Percentiles rank a stretch among this genome's conserved stretches.
phyloP scores from a whole-genome alignment of 2,888 invertebrate species.

The Timandra comae region DNA sequence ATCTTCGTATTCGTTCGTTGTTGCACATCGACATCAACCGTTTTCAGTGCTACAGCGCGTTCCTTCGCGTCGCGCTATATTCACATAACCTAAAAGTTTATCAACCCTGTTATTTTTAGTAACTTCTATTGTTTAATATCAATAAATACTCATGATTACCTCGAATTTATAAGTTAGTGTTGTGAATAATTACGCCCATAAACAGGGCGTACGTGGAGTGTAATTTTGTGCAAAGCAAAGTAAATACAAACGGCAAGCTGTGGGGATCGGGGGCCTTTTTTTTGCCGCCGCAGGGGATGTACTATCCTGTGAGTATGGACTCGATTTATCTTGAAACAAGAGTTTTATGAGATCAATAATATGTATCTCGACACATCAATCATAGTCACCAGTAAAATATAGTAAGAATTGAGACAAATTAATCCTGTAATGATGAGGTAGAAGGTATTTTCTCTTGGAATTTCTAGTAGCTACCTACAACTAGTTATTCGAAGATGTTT shows the following conservation, averaged over 20 bases:
- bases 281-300: slow-evolving; percentile 97
- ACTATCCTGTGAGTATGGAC: slow-evolving; percentile 91
- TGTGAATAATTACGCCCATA: slow-evolving; percentile 64
- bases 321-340: slow-evolving; percentile 12
- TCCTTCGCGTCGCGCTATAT: slow-evolving; percentile 70
- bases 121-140: slow-evolving; percentile 45
- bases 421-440: too few species aligned
- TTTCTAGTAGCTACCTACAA: too few species aligned
- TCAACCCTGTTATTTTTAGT: slow-evolving; percentile 54
- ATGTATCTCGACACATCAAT: too few species aligned
- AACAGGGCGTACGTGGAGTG: slow-evolving; percentile 68
- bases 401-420: too few species aligned
- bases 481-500: too few species aligned
- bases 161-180: slow-evolving; percentile 71
- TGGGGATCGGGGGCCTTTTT: slow-evolving; percentile 97
- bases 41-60: slow-evolving; percentile 72
- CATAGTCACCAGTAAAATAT: too few species aligned
- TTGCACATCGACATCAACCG: slow-evolving; percentile 74
- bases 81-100: slow-evolving; percentile 70
- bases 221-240: slow-evolving; percentile 77
- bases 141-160: slow-evolving; percentile 68
- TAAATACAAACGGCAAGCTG: slow-evolving; percentile 92
- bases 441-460: too few species aligned
- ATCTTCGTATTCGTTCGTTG: slow-evolving; percentile 37
- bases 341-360: slow-evolving; percentile 1